Evolutionary conservation across 2,888 invertebrate genomes (phyloP).

Genomic region (Allolobophora icterica): DNA sequence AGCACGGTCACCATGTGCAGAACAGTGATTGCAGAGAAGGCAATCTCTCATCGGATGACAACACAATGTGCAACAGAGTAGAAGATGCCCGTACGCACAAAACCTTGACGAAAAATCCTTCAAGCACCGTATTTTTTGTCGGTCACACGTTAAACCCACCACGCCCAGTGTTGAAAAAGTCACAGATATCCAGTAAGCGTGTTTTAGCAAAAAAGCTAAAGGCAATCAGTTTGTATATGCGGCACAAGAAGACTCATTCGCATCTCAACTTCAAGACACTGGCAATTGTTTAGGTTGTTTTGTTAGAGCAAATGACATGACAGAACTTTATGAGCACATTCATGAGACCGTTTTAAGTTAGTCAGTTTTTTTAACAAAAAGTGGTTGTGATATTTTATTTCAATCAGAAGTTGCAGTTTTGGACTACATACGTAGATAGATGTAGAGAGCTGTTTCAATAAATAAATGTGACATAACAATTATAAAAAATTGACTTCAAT

Average conservation of each 20-base stretch:
- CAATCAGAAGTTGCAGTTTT: background rate
- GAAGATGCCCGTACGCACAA: background rate
- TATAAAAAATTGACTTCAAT: background rate
- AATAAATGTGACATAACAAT: background rate
- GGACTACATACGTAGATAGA: background rate
- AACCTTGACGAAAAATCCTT: background rate
- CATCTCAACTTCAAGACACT: conserved; percentile 15
- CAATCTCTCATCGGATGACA: background rate
- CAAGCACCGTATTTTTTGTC: background rate
- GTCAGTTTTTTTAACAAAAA: background rate
- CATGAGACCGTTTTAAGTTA: background rate
- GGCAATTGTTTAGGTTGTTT: conserved; percentile 18
- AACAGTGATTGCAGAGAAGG: background rate
- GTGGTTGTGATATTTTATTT: conserved; percentile 17
- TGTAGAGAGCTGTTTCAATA: background rate
- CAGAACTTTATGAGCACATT: background rate
- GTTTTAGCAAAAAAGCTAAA: conserved; percentile 24
- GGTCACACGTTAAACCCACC: conserved; percentile 2
- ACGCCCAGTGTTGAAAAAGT: background rate
- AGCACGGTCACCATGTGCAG: background rate
- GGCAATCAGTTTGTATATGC: conserved; percentile 20
- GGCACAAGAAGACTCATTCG: background rate
- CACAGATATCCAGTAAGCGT: background rate
- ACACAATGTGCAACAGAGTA: background rate
- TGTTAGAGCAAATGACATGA: conserved; percentile 11